A percentile compares a stretch with the other conserved stretches of the same genome.
These are phyloP conservation scores for Diacarnus erythraeanus DNA, from an alignment of 37 sponge, comb jelly and placozoan species.

Conservation along the genomic window DNA sequence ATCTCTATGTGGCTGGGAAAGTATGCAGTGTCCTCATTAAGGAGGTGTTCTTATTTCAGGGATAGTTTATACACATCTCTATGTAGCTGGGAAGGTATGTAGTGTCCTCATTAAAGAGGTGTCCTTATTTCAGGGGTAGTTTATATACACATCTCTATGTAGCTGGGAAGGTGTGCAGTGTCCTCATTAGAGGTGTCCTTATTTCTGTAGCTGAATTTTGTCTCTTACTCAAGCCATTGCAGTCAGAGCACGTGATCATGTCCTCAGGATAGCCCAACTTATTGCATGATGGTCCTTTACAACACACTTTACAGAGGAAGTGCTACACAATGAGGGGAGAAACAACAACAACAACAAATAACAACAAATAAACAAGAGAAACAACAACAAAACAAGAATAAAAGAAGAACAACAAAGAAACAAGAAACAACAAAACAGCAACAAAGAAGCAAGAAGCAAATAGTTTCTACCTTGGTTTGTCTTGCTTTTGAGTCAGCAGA, in stretches of 20 bases:
- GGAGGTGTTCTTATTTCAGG: neutral
- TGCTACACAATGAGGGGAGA: neutral
- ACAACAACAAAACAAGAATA: too few species aligned
- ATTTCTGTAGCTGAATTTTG: neutral
- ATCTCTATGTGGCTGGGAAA: neutral
- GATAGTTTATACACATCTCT: too few species aligned
- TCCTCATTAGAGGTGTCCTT: neutral
- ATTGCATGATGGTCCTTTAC: slow-evolving; percentile 28
- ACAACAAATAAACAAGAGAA: too few species aligned
- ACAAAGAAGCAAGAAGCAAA: neutral
- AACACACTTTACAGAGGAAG: slow-evolving; percentile 39
- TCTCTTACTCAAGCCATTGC: slow-evolving; percentile 25
- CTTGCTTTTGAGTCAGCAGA: neutral
- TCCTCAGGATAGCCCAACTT: slow-evolving; percentile 43
- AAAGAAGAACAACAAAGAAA: neutral
- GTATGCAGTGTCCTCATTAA: neutral
- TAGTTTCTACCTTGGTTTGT: too few species aligned
- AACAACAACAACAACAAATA: neutral
- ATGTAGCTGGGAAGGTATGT: neutral
- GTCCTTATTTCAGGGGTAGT: neutral
- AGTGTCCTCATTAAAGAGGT: neutral
- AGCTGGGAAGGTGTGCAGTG: neutral
- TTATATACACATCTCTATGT: neutral
- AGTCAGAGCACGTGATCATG: slow-evolving; percentile 43
- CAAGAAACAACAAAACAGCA: neutral